Base-by-base conservation (phyloP, 64 coral and sea anemone species). In the Trachythela sp. region DNA sequence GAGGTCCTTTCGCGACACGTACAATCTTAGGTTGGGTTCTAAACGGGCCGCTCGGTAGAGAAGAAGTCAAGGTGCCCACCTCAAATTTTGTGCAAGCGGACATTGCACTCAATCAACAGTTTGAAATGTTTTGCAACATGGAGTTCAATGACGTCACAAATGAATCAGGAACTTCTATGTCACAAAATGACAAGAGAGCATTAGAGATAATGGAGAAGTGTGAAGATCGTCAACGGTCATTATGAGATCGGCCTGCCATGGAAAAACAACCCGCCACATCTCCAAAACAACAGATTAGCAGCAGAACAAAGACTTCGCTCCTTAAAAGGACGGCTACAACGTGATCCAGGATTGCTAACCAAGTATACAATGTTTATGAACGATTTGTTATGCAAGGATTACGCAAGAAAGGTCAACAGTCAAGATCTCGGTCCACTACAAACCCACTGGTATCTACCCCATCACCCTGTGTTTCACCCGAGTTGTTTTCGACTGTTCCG, bases 101-200 rank as follows among this genome's bases (percentile, higher is more conserved):
- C 24, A 29, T 18, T 85, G 13, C 20, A 10, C 58, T 94, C 15
- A 91, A 91, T 39, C 30, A 87, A 91, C 90, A 88, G 60, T 92
- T 91, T 59, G 86, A 94, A 48, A 40, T 67, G 27, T 87, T 43
- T 38, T 94, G 92, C 20, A 87, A 93, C 54, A 89, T 86, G 87
- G 92, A 89, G 64, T 94, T 94, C 20, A 88, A 90, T 34, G 92
- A 94, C 39, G 54, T 42, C 48, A 48, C 30, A 18, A 88, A 91
- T 13, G 86, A 87, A 20, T 30, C 83, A 7, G 24, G 77, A 33
- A 48, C 31, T 49, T 34, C 92, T 9, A 88, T 94, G 85, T 91
- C 92, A 0, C 85, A 76, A 14, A 86, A 91, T 27, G 85, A 94
- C 39, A 83, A 84, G 7, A 72, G 84, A 42, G 72, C 85, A 29